Evolutionary conservation across 2,797 vertebrate genomes (phyloP), one percentile per base, ranked within the genome.

Genomic region (Pseudochaenichthys georgianus): DNA sequence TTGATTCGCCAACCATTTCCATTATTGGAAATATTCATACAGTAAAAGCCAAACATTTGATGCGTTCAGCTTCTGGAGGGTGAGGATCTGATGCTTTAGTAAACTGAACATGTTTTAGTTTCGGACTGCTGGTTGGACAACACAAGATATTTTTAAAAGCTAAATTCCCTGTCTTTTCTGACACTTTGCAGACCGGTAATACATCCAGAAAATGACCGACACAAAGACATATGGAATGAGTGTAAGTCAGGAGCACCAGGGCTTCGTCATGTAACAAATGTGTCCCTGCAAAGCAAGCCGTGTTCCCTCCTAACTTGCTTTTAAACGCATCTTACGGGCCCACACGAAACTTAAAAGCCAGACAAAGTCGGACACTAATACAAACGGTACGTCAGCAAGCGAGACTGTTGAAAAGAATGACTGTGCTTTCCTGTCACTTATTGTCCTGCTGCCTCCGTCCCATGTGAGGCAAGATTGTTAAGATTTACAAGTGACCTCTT

Each of bases 401-500:
- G 42, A 21, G 15, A 9, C 70, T 65, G 52, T 31, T 75, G 38
- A 87, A 9, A 76, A 77, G 84, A 83, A 82, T 70, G 63, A 79
- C 85, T 79, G 73, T 52, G 80, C 75, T 87, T 54, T 80, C 85
- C 88, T 85, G 80, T 70, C 69, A 59, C 87, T 78, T 61, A 74
- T 87, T 91, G 88, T 91, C 70, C 75, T 4, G 55, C 64, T 51
- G 81, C 60, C 73, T 65, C 50, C 66, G n/a, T 45, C 73, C 78
- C 41, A 64, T 89, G 78, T 81, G 16, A 91, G 90, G 80, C 77
- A 75, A 87, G 86, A 85, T 42, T 93, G 91, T 92, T 53, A 68
- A 57, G 77, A 61, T 57, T 75, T 5, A 94, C 90, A 93, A 93
- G 72, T 63, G 82, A 84, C 52, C 83, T 79, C 80, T 94, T 93